Conservation (phyloP, 2,888 invertebrate genomes). For the Ametastegia equiseti region DNA sequence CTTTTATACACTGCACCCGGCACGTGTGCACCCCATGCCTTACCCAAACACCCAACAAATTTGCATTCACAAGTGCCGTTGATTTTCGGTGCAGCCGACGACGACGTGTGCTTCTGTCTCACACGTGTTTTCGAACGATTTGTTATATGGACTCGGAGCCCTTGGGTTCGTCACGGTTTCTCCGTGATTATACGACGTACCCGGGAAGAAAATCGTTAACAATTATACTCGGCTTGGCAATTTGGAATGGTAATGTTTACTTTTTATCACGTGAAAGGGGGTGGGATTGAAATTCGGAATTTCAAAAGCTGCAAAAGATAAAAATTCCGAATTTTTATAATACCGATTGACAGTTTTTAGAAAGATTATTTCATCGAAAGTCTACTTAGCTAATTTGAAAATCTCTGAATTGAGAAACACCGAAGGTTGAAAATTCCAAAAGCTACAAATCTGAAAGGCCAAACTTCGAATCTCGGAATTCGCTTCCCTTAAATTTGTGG, state of each 20-base stretch:
- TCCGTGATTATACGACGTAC: background rate
- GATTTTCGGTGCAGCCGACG: conserved; percentile 10
- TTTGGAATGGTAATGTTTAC: background rate
- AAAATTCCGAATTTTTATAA: too few relatives aligned
- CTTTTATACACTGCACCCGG: background rate
- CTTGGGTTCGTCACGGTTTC: background rate
- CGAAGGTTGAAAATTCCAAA: too few relatives aligned
- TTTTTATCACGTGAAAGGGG: conserved; percentile 23
- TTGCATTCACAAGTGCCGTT: conserved; percentile 41
- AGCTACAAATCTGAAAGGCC: too few relatives aligned
- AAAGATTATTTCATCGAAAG: too few relatives aligned
- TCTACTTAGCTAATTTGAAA: too few relatives aligned
- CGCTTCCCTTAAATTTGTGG: too few relatives aligned
- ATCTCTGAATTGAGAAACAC: too few relatives aligned
- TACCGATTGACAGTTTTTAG: too few relatives aligned
- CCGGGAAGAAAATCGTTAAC: background rate
- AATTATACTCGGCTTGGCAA: background rate
- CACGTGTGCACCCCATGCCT: conserved; percentile 44
- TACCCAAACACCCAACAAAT: conserved; percentile 34
- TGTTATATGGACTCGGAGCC: background rate
- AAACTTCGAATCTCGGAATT: too few relatives aligned
- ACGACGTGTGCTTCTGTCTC: background rate
- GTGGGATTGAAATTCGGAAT: too few relatives aligned
- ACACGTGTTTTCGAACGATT: conserved; percentile 30
- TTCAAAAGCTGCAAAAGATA: too few relatives aligned